Percentiles rank a stretch among this genome's conserved stretches.
phyloP scores from a whole-genome alignment of 2,797 vertebrate genomes.

The Catostomus latipinnis region DNA sequence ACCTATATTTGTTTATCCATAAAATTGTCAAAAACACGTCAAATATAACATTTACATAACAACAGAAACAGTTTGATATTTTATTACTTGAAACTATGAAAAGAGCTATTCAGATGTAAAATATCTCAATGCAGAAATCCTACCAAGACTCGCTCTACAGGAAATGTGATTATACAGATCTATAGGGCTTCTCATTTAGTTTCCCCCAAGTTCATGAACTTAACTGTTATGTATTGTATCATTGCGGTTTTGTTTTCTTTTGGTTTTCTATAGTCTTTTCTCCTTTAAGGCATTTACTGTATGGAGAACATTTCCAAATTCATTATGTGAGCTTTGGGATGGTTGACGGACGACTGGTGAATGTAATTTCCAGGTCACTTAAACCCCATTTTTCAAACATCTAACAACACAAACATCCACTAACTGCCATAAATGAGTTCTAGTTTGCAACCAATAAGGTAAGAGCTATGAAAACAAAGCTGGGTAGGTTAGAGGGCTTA shows the following conservation, averaged over 20 bases:
- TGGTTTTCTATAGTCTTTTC: slow-evolving; percentile 40
- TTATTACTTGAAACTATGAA: slow-evolving; percentile 18
- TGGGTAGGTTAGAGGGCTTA: slow-evolving; percentile 15
- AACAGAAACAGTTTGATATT: neutral
- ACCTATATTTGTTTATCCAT: neutral
- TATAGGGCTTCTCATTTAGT: slow-evolving; percentile 54
- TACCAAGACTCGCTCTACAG: slow-evolving; percentile 25
- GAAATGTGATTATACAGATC: slow-evolving; percentile 58
- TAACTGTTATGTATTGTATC: slow-evolving; percentile 61
- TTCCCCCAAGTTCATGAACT: slow-evolving; percentile 70
- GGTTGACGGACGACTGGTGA: slow-evolving; percentile 59
- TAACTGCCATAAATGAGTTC: slow-evolving; percentile 49
- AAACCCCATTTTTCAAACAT: slow-evolving; percentile 52
- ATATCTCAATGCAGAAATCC: slow-evolving; percentile 31
- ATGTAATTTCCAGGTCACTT: slow-evolving; percentile 62
- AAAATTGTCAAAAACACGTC: slow-evolving; percentile 20
- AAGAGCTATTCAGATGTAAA: slow-evolving; percentile 48
- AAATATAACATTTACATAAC: slow-evolving; percentile 25
- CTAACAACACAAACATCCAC: slow-evolving; percentile 55
- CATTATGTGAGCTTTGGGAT: slow-evolving; percentile 48
- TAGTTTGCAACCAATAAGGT: slow-evolving; percentile 24
- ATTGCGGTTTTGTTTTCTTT: slow-evolving; percentile 68
- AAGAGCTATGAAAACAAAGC: slow-evolving; percentile 22
- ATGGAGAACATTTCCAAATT: slow-evolving; percentile 30
- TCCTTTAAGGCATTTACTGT: slow-evolving; percentile 32